These are phyloP conservation scores for Acanthisitta chloris DNA, from an alignment of 2,113 vertebrate species.

Conservation along the genomic window DNA sequence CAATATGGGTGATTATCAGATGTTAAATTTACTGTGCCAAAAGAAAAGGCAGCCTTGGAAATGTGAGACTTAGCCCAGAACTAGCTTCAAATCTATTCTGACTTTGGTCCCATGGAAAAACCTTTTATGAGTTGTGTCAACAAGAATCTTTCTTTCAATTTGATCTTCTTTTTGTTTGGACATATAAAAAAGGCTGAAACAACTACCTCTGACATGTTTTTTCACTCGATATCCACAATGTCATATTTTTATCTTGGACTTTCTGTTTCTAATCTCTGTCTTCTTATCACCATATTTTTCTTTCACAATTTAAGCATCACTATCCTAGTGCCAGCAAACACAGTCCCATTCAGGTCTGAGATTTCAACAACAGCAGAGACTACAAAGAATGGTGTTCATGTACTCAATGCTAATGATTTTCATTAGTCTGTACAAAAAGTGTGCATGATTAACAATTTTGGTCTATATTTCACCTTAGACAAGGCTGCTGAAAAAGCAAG, in stretches of 20 bases:
- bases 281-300: not conserved
- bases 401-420: not conserved
- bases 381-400: not conserved
- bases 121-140: not conserved
- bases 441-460: not conserved
- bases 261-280: not conserved
- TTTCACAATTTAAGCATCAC: not conserved
- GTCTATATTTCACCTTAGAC: not conserved
- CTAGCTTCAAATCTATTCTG: not conserved
- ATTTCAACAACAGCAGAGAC: not conserved
- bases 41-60: not conserved
- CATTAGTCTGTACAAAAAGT: not conserved
- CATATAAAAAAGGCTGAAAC: not conserved
- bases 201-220: not conserved
- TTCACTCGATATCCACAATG: not conserved
- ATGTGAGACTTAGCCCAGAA: not conserved
- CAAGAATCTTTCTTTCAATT: not conserved
- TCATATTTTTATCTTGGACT: not conserved
- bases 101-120: not conserved
- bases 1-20: not conserved
- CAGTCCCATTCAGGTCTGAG: not conserved
- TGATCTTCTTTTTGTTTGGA: not conserved
- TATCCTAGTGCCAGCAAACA: not conserved
- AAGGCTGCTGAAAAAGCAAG: not conserved
- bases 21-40: not conserved